These are phyloP conservation scores for Xiphias gladius DNA, from an alignment of 2,113 vertebrate genomes.

Conservation along the genomic window DNA sequence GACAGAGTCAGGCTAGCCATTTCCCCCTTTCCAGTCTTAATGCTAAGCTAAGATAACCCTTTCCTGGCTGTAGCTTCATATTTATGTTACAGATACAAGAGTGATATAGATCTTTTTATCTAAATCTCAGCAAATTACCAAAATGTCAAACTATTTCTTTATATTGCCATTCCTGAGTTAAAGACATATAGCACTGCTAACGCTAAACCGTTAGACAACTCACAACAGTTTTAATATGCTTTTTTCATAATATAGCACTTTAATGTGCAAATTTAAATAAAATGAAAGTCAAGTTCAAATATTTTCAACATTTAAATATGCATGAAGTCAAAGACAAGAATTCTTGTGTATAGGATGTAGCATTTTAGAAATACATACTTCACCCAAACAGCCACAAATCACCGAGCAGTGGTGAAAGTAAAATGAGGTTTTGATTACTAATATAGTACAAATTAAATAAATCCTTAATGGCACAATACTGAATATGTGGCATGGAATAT, in stretches of 20 bases:
- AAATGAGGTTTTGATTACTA: slow-evolving; percentile 35
- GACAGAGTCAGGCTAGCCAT: too few species aligned
- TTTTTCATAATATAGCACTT: slow-evolving; percentile 44
- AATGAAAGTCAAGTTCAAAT: slow-evolving; percentile 56
- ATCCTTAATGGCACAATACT: slow-evolving; percentile 42
- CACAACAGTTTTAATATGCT: not conserved
- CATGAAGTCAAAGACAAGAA: slow-evolving; percentile 40
- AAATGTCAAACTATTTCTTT: not conserved
- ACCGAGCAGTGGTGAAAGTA: slow-evolving; percentile 40
- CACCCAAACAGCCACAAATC: slow-evolving; percentile 40
- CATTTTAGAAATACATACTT: slow-evolving; percentile 42
- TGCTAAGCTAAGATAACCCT: too few species aligned
- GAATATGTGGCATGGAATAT: slow-evolving; percentile 44
- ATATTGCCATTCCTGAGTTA: not conserved
- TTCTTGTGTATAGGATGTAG: slow-evolving; percentile 17
- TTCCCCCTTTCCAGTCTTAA: too few species aligned
- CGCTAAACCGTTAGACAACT: not conserved
- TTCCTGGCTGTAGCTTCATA: too few species aligned
- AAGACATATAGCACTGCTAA: not conserved
- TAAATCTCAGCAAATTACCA: not conserved
- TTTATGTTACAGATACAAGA: too few species aligned
- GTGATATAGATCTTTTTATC: too few species aligned
- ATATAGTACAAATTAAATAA: slow-evolving; percentile 48
- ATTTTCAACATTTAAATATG: slow-evolving; percentile 61
- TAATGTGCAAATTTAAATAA: slow-evolving; percentile 47